Base-by-base conservation (phyloP, 2,888 invertebrate species). In the Pyralis farinalis region DNA sequence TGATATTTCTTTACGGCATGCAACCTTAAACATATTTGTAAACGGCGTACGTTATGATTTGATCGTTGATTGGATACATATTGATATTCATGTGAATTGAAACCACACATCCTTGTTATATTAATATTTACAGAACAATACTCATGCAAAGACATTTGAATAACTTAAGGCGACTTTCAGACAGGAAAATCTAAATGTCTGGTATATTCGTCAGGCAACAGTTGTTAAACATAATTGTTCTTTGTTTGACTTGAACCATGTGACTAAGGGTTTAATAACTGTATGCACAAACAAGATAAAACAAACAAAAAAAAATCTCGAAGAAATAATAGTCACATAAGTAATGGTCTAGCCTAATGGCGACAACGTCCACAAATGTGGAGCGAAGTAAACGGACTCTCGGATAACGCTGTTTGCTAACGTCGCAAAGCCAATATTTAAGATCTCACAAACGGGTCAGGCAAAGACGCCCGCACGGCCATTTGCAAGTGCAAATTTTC, bases 401-500 rank as follows among this genome's bases (percentile, higher is more conserved):
- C 59, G 76, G 81, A 83, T 84, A 84, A 84, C 74, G 74, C 61
- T 84, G 84, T 87, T 85, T 78, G 77, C 71, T 8, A 31, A 32
- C 43, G 49, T 56, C 61, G 56, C 56, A 53, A 49, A 71, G 62
- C 71, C 62, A 87, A 88, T 86, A 85, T 87, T 88, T 84, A 80
- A 72, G 65, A 72, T 66, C 75, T 70, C 73, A 61, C 74, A 80
- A 80, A 73, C 82, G 56, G 86, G 85, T 82, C 87, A 84, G 73
- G 61, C 75, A 55, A 59, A 69, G 72, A 70, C 69, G 72, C 57
- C 47, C n/a, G 63, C 55, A 58, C 80, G 71, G 74, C 82, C 82
- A 82, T 84, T 84, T 73, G 81, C 77, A 70, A 80, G 66, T 82
- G 84, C 84, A 81, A 85, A 84, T 81, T 84, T 84, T 78, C 76